These are phyloP conservation scores for Ovis canadensis DNA, from an alignment of 2,113 vertebrate genomes.

Conservation along the genomic window DNA sequence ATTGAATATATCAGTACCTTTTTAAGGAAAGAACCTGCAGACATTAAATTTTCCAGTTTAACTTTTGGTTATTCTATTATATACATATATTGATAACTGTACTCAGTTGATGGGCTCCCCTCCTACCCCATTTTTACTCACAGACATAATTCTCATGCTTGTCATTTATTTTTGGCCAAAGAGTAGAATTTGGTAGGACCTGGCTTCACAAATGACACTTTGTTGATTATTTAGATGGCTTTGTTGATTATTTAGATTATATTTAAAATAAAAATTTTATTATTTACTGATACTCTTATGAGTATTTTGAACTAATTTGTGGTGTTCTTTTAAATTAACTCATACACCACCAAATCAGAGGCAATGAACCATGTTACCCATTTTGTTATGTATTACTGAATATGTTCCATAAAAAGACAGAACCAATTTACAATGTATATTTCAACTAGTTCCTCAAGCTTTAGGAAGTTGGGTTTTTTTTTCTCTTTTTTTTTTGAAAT, in stretches of 20 bases:
- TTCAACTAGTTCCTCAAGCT: constrained; percentile 28
- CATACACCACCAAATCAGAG: neutral
- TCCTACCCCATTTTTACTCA: neutral
- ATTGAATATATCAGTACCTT: neutral
- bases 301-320: constrained; percentile 15
- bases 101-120: neutral
- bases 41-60: neutral
- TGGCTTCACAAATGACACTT: neutral
- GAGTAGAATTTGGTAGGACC: neutral
- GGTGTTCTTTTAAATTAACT: constrained; percentile 46
- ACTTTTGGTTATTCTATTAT: neutral
- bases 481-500: neutral
- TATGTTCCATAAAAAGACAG: neutral
- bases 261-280: neutral
- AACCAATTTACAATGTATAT: neutral
- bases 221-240: constrained; percentile 23
- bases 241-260: neutral
- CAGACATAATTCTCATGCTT: neutral
- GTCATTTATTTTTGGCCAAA: neutral
- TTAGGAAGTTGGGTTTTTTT: neutral
- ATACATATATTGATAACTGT: neutral
- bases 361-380: neutral
- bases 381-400: constrained; percentile 17
- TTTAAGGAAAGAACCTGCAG: neutral
- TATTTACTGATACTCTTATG: neutral